phyloP scores from a whole-genome alignment of 2,888 invertebrate genomes.

The Tupiocoris notatus region DNA sequence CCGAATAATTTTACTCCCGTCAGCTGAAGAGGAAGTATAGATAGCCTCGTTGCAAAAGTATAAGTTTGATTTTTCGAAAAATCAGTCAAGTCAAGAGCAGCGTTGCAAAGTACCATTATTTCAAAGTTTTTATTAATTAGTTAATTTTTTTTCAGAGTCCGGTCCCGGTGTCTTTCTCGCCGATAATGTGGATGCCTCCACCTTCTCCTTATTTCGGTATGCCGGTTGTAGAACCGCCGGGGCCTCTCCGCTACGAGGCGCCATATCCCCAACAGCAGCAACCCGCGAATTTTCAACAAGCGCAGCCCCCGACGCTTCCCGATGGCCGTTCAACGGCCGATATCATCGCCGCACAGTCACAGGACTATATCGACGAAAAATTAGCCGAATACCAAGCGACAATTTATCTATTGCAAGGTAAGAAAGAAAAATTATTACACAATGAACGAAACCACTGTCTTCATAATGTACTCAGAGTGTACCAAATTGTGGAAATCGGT shows the following conservation, averaged over 20 bases:
- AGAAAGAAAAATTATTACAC: constrained; percentile 48
- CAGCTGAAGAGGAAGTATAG: too few species aligned
- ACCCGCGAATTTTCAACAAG: background rate
- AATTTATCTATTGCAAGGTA: constrained; percentile 85
- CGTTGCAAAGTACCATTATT: too few species aligned
- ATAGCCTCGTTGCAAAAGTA: too few species aligned
- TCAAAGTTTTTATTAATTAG: too few species aligned
- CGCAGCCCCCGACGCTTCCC: constrained; percentile 32
- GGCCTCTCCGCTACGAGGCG: constrained; percentile 54
- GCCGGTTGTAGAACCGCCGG: constrained; percentile 68
- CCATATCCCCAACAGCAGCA: constrained; percentile 16
- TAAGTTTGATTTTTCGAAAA: too few species aligned
- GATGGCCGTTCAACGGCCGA: constrained; percentile 84
- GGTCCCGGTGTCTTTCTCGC: constrained; percentile 45
- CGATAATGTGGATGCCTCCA: constrained; percentile 49
- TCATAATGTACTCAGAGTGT: too few species aligned
- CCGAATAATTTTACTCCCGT: too few species aligned
- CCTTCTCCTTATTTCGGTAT: constrained; percentile 65
- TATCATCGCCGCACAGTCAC: constrained; percentile 89
- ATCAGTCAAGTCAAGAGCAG: too few species aligned
- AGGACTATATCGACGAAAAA: constrained; percentile 92
- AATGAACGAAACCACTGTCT: too few species aligned
- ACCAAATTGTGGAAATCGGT: too few species aligned
- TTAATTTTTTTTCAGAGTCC: constrained; percentile 23
- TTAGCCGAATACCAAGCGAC: constrained; percentile 91